Percentiles rank a stretch among this genome's conserved stretches.
These are phyloP conservation scores for Drepana falcataria DNA, from an alignment of 2,888 invertebrate genomes.

Conservation along the genomic window DNA sequence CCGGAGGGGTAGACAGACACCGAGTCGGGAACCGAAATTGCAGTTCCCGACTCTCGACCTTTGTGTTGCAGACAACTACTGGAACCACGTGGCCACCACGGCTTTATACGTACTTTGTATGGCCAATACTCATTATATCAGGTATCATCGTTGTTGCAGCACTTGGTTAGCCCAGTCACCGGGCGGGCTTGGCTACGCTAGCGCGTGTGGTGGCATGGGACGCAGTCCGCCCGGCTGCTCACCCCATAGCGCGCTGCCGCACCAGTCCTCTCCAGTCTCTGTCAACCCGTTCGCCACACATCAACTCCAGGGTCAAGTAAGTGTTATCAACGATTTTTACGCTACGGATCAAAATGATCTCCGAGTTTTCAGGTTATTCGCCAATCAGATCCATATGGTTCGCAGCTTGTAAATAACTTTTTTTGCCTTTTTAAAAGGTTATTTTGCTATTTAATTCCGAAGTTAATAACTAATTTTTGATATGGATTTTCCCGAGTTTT, in stretches of 20 bases:
- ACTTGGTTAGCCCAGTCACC: slow-evolving; percentile 61
- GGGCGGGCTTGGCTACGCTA: slow-evolving; percentile 48
- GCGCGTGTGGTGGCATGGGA: slow-evolving; percentile 53
- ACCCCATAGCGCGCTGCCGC: slow-evolving; percentile 55
- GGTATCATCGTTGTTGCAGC: slow-evolving; percentile 32
- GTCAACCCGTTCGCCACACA: slow-evolving; percentile 62
- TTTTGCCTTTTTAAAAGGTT: too few relatives aligned
- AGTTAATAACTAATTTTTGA: too few relatives aligned
- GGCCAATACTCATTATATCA: neutral
- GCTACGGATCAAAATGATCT: neutral
- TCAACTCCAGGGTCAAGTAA: slow-evolving; percentile 67
- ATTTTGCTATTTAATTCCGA: too few relatives aligned
- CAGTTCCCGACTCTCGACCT: too few relatives aligned
- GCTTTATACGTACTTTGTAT: too few relatives aligned
- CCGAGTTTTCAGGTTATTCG: neutral
- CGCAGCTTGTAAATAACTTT: too few relatives aligned
- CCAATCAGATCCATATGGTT: too few relatives aligned
- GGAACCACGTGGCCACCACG: too few relatives aligned
- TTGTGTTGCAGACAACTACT: too few relatives aligned
- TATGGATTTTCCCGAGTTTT: too few relatives aligned
- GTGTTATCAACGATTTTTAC: neutral
- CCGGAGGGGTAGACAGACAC: too few relatives aligned
- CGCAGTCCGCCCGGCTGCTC: slow-evolving; percentile 63
- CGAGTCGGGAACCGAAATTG: too few relatives aligned
- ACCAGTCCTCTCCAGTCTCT: slow-evolving; percentile 59